A percentile compares a stretch with the other conserved stretches of the same genome.
phyloP scores from a whole-genome alignment of 1,140 invertebrate genomes.

The Pomacea maculata region DNA sequence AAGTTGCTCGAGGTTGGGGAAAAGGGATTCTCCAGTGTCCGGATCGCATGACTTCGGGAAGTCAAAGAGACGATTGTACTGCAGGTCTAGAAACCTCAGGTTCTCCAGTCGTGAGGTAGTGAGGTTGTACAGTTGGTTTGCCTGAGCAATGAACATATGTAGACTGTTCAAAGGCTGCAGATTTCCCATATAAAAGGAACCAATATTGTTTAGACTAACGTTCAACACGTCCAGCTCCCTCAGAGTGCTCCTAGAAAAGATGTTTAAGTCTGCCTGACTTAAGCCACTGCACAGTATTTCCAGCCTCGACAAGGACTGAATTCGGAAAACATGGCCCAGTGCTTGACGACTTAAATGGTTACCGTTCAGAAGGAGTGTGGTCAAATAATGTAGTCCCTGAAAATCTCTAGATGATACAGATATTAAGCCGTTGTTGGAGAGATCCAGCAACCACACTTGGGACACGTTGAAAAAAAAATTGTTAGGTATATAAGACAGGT shows the following conservation, averaged over 20 bases:
- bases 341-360: neutral
- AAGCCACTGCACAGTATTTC: neutral
- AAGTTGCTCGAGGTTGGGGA: neutral
- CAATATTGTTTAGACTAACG: constrained; percentile 5
- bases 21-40: neutral
- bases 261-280: neutral
- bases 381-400: neutral
- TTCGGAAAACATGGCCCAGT: neutral
- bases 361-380: neutral
- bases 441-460: neutral
- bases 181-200: neutral
- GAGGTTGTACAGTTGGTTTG: neutral
- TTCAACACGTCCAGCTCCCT: neutral
- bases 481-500: neutral
- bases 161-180: constrained; percentile 12
- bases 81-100: neutral
- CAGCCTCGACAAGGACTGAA: neutral
- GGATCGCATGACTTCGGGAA: constrained; percentile 1
- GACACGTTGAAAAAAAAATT: constrained; percentile 10
- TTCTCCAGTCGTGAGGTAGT: neutral
- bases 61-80: constrained; percentile 2
- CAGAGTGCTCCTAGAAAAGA: neutral
- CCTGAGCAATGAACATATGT: neutral
- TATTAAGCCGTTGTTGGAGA: constrained; percentile 14
- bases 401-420: neutral